These are phyloP conservation scores for Catostomus latipinnis DNA, from an alignment of 2,797 vertebrate species.

Conservation along the genomic window DNA sequence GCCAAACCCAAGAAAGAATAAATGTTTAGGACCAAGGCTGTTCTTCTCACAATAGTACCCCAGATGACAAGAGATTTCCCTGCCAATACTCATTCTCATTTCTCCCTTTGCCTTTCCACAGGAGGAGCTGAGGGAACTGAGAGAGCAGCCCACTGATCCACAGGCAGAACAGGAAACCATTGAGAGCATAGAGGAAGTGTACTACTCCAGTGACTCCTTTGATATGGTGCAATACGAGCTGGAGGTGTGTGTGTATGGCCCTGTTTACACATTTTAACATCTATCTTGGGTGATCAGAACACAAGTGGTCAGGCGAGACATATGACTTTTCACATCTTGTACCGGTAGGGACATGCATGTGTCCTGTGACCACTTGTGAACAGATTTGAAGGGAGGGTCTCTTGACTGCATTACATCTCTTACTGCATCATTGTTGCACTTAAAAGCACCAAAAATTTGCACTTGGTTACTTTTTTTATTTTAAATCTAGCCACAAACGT, in stretches of 20 bases:
- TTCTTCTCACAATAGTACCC: constrained; percentile 14
- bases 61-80: constrained; percentile 29
- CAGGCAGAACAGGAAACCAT: constrained; percentile 96
- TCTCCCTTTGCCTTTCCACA: constrained; percentile 61
- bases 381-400: no score
- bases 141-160: constrained; percentile 92
- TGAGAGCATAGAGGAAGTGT: constrained; percentile 94
- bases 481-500: no score
- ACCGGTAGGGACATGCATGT: no score
- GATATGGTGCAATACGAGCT: constrained; percentile 96
- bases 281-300: no score
- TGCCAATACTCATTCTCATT: constrained; percentile 4
- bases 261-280: not conserved
- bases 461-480: no score
- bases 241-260: constrained; percentile 78
- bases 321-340: no score
- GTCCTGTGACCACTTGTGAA: no score
- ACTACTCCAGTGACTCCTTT: constrained; percentile 94
- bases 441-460: no score
- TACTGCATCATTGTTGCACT: no score
- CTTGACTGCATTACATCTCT: no score
- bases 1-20: constrained; percentile 64
- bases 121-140: constrained; percentile 93
- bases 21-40: constrained; percentile 38
- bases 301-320: no score